Evolutionary conservation across 2,113 vertebrate species (phyloP), one percentile per base, ranked within the genome.

Genomic region (Aramus guarauna): DNA sequence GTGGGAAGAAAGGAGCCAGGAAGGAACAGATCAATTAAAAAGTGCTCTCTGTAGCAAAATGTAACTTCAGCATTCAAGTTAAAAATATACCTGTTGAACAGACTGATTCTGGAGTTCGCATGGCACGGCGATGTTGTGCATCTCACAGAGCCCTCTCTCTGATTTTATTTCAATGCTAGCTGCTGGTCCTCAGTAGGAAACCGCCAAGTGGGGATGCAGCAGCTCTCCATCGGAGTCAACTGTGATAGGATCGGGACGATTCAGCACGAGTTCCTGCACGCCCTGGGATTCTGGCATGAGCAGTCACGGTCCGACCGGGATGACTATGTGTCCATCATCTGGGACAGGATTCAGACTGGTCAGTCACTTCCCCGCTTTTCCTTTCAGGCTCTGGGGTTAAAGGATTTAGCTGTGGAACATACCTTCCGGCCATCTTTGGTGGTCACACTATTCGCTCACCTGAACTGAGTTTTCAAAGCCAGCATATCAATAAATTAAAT

Each of bases 181-280:
- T 99, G 99, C 97, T 99, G 98, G 97, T 99, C 99, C 29, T 99
- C 68, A 3, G 96, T 99, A 45, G 99, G 99, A 66, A 99, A 99
- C 66, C 95, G 1, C 2, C 97, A 13, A 1, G 6, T 32, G 4
- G 99, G 99, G 29, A 97, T 96, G 95, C 99, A 99, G 94, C 62
- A 96, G 3, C 89, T 99, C 36, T 99, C 99, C 80, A 99, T 99
- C 0, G 99, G 99, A 24, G 5, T 3, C 0, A 98, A 97, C 95
- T 99, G 99, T 83, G 99, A 99, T 94, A 90, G 78, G 4, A 98
- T 99, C 1, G 99, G 86, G 12, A 99, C 98, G 0, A 95, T 99
- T 24, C 97, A 99, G 64, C 99, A 99, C 0, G 99, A 99, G 93
- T 99, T 99, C 85, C 98, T 99, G 48, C 99, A 99, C 0, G 98